These are phyloP conservation scores for Epirrita christyi DNA, from an alignment of 2,888 invertebrate species.

Conservation along the genomic window DNA sequence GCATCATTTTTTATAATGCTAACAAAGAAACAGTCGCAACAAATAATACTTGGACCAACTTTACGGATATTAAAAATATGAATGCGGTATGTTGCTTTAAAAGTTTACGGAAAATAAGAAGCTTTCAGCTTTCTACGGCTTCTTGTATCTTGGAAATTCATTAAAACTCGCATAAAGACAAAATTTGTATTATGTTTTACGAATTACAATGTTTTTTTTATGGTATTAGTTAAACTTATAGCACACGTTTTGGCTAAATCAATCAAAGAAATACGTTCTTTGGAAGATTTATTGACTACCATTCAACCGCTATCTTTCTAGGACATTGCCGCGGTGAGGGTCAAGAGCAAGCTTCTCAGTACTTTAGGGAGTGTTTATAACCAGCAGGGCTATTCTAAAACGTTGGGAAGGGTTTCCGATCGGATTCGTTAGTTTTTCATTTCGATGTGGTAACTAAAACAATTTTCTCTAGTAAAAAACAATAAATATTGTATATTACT, in stretches of 20 bases:
- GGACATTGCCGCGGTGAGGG: conserved; percentile 1
- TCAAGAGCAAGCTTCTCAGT: neutral
- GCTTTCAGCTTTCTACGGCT: conserved; percentile 4
- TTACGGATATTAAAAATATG: neutral
- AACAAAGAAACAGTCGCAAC: conserved; percentile 7
- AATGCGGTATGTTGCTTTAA: conserved; percentile 8
- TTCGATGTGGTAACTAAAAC: no score
- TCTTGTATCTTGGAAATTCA: conserved; percentile 1
- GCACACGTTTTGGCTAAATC: neutral
- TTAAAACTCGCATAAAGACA: neutral
- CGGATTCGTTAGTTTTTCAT: no score
- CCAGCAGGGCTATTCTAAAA: no score
- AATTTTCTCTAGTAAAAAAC: no score
- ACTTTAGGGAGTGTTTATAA: neutral
- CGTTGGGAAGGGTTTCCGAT: no score
- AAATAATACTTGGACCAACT: conserved; percentile 8
- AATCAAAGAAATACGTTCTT: neutral
- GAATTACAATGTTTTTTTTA: no score
- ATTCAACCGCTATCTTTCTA: conserved; percentile 9
- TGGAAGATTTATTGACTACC: neutral
- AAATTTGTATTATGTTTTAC: no score
- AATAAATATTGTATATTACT: no score
- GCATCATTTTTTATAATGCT: conserved; percentile 13
- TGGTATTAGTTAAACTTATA: no score
- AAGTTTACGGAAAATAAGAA: conserved; percentile 15